Percentiles rank a stretch among this genome's conserved stretches.
Conservation (phyloP, 2,113 vertebrate species). For the Bos indicus region DNA sequence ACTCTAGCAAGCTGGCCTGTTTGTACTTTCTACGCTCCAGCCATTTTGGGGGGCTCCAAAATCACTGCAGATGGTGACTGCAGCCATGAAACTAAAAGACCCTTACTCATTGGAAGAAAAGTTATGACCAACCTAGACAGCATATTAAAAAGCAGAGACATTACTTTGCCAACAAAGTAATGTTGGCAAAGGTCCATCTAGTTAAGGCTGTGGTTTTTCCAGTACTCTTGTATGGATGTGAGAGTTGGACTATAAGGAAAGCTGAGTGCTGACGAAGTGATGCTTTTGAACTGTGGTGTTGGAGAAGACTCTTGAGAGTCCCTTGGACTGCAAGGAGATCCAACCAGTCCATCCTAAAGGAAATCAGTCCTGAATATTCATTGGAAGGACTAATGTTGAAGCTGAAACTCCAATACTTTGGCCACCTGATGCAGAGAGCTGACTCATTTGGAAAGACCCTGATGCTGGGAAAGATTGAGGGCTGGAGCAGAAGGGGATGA, state of each 20-base stretch:
- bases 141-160: neutral
- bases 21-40: neutral
- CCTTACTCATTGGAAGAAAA: neutral
- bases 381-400: neutral
- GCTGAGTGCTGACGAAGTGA: neutral
- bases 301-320: neutral
- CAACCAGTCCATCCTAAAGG: neutral
- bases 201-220: neutral
- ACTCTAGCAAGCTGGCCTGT: neutral
- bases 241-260: neutral
- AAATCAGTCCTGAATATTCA: neutral
- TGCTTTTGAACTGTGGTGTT: neutral
- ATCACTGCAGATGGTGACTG: neutral
- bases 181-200: neutral
- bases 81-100: neutral
- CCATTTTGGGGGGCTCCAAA: neutral
- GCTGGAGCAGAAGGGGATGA: neutral
- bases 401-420: neutral
- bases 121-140: neutral
- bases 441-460: neutral
- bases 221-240: neutral
- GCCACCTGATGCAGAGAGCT: neutral
- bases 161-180: neutral
- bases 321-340: neutral
- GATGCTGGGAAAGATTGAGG: neutral